Base-by-base conservation (phyloP, 2,113 vertebrate genomes). In the Phalacrocorax pelagicus region DNA sequence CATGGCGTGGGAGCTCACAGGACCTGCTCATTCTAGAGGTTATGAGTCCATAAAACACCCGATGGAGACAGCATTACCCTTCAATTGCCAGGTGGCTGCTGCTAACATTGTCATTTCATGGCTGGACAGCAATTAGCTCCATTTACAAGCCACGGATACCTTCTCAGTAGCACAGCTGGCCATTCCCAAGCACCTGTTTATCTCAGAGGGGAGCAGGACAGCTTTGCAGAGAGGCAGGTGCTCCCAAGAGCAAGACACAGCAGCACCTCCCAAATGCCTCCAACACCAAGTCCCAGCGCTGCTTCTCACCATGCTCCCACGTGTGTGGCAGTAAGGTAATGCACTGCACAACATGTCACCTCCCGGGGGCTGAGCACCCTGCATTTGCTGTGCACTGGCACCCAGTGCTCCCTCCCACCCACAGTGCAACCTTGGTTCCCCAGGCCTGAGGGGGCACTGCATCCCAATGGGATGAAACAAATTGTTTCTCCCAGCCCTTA, bases 251-350 rank as follows among this genome's bases (percentile, higher is more conserved):
- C 9, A 63, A 54, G 71, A 59, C 44, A 70, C 0, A 2, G 63
- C 51, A 70, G 75, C 0, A 1, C 23, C 85, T 90, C 63, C 42
- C 82, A n/a, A 0, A 22, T 0, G 1, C 36, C 59, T 74, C 61
- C 1, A 5, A 49, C 1, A 78, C 47, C 86, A 65, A 49, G 44
- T 14, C 36, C 32, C 70, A 47, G 62, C 0, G 0, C 81, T 22
- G 74, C 55, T 49, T 29, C 74, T 59, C 62, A 32, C 29, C 9
- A 1, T 1, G 17, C 61, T 80, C 54, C 49, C 44, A 26, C 3
- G 1, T 12, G 26, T 0, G 1, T 0, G 0, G 57, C 0, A 6
- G n/a, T 30, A 14, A 34, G 12, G 47, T 15, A 69, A 72, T 0
- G 0, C 38, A 15, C 55, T 62, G 78, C 77, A 74, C 38, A 42